These are phyloP conservation scores for Propsilocerus akamusi DNA, from an alignment of 1,140 invertebrate species.

Conservation along the genomic window DNA sequence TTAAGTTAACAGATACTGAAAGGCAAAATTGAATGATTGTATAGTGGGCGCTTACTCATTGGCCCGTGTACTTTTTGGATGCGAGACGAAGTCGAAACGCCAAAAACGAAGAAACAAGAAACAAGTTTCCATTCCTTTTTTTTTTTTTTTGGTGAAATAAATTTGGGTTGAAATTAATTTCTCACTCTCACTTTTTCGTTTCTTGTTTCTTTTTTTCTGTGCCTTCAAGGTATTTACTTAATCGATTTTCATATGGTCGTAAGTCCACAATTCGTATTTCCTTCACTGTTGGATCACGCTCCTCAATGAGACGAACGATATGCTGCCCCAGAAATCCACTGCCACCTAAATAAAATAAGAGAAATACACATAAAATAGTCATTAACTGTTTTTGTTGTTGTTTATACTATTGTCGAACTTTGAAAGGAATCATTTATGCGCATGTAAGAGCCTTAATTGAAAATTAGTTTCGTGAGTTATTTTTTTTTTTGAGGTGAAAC, in stretches of 20 bases:
- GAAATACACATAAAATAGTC: slow-evolving; percentile 9
- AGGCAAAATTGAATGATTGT: too few species aligned
- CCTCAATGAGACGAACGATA: slow-evolving; percentile 33
- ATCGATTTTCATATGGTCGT: slow-evolving; percentile 30
- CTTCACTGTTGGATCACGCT: slow-evolving; percentile 23
- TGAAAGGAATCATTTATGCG: background rate
- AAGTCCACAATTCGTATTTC: slow-evolving; percentile 42
- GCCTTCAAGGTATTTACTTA: slow-evolving; percentile 20
- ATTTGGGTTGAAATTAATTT: background rate
- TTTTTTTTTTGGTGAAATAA: background rate
- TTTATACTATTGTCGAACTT: background rate
- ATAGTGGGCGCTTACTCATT: too few species aligned
- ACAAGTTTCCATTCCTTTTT: background rate
- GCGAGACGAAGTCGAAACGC: too few species aligned
- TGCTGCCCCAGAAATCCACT: slow-evolving; percentile 48
- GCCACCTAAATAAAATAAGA: slow-evolving; percentile 25
- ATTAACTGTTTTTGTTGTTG: background rate
- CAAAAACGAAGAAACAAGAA: too few species aligned
- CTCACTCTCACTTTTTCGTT: background rate
- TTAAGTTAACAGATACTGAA: too few species aligned
- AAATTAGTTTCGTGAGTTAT: too few species aligned
- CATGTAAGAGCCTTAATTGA: slow-evolving; percentile 2
- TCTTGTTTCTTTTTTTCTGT: background rate
- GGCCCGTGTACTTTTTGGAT: too few species aligned
- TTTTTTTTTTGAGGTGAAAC: too few species aligned